Evolutionary conservation across 1,140 invertebrate genomes (phyloP).

Genomic region (Conus betulinus): DNA sequence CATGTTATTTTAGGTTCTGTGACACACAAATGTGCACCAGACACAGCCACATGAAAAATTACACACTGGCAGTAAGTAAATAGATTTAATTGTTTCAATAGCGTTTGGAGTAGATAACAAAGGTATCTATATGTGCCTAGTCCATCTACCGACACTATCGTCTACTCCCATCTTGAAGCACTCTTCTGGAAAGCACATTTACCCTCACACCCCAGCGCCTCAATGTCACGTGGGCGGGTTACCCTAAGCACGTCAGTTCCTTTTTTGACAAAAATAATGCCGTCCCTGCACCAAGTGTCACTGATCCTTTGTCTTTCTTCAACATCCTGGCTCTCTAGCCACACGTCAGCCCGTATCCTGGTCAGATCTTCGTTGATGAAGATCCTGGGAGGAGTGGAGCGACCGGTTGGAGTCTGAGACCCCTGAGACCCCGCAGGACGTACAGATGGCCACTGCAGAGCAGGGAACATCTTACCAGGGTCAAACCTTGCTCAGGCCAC

Average conservation of each 20-base stretch:
- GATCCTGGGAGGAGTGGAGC: not conserved
- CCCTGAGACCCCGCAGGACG: not conserved
- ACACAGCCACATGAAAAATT: not conserved
- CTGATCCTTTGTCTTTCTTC: not conserved
- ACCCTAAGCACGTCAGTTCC: not conserved
- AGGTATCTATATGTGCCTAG: too few relatives aligned
- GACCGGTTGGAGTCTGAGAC: not conserved
- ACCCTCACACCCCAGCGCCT: not conserved
- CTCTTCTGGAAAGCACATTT: too few relatives aligned
- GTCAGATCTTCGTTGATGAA: conserved; percentile 29
- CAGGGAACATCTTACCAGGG: not conserved
- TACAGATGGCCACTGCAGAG: not conserved
- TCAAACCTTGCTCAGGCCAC: not conserved
- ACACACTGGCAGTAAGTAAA: not conserved
- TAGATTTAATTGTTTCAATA: not conserved
- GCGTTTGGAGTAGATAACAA: not conserved
- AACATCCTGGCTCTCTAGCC: not conserved
- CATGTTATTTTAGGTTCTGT: too few relatives aligned
- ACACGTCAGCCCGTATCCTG: not conserved
- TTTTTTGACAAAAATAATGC: conserved; percentile 20
- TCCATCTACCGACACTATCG: too few relatives aligned
- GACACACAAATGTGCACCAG: not conserved
- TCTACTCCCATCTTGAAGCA: not conserved
- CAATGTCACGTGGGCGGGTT: not conserved
- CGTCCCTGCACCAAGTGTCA: conserved; percentile 12